phyloP scores from a whole-genome alignment of 1,140 invertebrate species.

The Lepidotrigona ventralis region DNA sequence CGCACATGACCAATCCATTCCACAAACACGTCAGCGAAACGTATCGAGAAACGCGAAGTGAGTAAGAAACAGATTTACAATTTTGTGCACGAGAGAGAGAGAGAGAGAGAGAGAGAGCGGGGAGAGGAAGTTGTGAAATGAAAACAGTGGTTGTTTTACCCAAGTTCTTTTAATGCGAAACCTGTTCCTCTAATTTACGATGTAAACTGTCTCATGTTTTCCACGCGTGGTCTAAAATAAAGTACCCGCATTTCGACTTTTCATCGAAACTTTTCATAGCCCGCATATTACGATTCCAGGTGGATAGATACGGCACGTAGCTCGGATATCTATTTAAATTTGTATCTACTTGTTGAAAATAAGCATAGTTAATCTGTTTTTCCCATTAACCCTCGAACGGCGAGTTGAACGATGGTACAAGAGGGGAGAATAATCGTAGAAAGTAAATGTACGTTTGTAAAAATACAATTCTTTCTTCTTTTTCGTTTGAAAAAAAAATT shows the following conservation, averaged over 20 bases:
- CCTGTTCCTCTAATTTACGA: background rate
- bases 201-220: constrained; percentile 1
- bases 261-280: constrained; percentile 20
- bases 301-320: constrained; percentile 43
- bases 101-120: background rate
- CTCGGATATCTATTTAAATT: constrained; percentile 12
- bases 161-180: background rate
- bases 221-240: constrained; percentile 12
- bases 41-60: constrained; percentile 89
- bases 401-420: background rate
- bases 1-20: constrained; percentile 89
- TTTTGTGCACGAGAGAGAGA: no score
- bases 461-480: no score
- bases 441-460: no score
- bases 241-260: constrained; percentile 52
- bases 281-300: constrained; percentile 44
- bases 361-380: background rate
- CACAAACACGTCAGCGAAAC: constrained; percentile 88
- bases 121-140: no score
- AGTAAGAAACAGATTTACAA: constrained; percentile 74
- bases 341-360: constrained; percentile 47
- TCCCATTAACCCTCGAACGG: background rate
- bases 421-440: background rate
- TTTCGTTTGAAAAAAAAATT: no score
- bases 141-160: background rate